Evolutionary conservation across 1,140 invertebrate genomes (phyloP).

Genomic region (Gonatopus flavifemur): DNA sequence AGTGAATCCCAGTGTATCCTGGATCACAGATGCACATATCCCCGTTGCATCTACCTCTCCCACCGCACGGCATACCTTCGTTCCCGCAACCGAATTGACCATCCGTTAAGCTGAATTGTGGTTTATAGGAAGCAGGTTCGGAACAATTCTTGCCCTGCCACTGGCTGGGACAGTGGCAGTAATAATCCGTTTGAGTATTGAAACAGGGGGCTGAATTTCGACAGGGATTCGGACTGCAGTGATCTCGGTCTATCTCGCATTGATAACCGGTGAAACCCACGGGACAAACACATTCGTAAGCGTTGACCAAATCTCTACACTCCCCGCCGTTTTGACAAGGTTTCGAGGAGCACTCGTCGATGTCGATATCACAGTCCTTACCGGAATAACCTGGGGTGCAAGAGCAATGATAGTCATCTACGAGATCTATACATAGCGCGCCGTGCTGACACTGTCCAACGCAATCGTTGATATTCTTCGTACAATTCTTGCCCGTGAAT

Average conservation of each 20-base stretch:
- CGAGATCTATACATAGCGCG: slow-evolving; percentile 81
- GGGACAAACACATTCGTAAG: slow-evolving; percentile 80
- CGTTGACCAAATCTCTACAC: slow-evolving; percentile 79
- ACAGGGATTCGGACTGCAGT: slow-evolving; percentile 82
- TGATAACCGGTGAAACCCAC: slow-evolving; percentile 78
- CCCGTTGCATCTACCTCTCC: slow-evolving; percentile 76
- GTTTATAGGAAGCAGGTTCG: slow-evolving; percentile 64
- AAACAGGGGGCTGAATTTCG: slow-evolving; percentile 78
- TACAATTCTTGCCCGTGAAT: slow-evolving; percentile 86
- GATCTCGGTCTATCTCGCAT: slow-evolving; percentile 82
- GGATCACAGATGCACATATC: slow-evolving; percentile 74
- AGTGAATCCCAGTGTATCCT: slow-evolving; percentile 76
- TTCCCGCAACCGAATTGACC: slow-evolving; percentile 51
- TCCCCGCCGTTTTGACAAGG: slow-evolving; percentile 85
- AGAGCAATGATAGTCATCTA: slow-evolving; percentile 81
- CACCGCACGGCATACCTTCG: slow-evolving; percentile 66
- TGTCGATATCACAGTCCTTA: slow-evolving; percentile 70
- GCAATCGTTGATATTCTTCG: slow-evolving; percentile 87
- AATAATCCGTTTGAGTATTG: slow-evolving; percentile 83
- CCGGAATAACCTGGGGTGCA: slow-evolving; percentile 80
- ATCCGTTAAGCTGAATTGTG: slow-evolving; percentile 58
- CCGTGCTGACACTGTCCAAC: slow-evolving; percentile 84
- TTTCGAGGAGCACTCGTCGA: slow-evolving; percentile 72
- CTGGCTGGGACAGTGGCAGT: slow-evolving; percentile 84
- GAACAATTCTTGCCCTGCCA: slow-evolving; percentile 92